These are phyloP conservation scores for Acanthaster planci DNA, from an alignment of 35 echinoderm and acorn worm genomes.

Conservation along the genomic window DNA sequence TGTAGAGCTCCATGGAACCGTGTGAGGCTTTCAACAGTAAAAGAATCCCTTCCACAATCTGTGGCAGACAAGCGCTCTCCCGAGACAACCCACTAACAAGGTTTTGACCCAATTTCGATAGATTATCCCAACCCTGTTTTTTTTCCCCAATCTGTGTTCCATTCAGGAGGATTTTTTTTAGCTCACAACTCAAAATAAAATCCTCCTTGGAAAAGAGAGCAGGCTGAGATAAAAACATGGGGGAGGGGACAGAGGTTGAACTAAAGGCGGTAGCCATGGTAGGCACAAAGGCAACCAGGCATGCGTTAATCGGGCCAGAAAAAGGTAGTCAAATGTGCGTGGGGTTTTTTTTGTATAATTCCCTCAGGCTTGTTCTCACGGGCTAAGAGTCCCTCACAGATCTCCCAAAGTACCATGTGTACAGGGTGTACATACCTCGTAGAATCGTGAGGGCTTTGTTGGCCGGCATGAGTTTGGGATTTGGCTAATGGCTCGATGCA, in stretches of 20 bases:
- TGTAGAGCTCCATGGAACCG: too few relatives aligned
- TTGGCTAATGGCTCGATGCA: neutral
- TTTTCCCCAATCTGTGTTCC: neutral
- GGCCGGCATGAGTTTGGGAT: neutral
- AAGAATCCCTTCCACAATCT: too few relatives aligned
- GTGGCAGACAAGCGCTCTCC: neutral
- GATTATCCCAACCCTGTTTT: constrained; percentile 26
- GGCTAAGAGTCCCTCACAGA: too few relatives aligned
- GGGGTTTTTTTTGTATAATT: neutral
- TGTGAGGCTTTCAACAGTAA: too few relatives aligned
- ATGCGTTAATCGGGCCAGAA: neutral
- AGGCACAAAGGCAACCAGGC: constrained; percentile 12
- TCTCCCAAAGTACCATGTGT: neutral
- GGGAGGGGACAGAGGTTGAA: too few relatives aligned
- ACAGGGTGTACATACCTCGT: too few relatives aligned
- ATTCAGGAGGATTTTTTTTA: constrained; percentile 24
- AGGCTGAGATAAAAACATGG: neutral
- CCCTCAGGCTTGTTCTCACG: too few relatives aligned
- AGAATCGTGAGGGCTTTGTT: neutral
- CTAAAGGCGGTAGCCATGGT: neutral
- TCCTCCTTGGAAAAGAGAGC: neutral
- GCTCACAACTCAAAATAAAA: too few relatives aligned
- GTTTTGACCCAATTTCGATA: constrained; percentile 14
- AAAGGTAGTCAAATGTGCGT: neutral
- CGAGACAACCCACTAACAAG: constrained; percentile 10